Percentiles rank a stretch among this genome's conserved stretches.
Evolutionary conservation across 2,113 vertebrate genomes (phyloP).

Genomic region (Fregetta grallaria): DNA sequence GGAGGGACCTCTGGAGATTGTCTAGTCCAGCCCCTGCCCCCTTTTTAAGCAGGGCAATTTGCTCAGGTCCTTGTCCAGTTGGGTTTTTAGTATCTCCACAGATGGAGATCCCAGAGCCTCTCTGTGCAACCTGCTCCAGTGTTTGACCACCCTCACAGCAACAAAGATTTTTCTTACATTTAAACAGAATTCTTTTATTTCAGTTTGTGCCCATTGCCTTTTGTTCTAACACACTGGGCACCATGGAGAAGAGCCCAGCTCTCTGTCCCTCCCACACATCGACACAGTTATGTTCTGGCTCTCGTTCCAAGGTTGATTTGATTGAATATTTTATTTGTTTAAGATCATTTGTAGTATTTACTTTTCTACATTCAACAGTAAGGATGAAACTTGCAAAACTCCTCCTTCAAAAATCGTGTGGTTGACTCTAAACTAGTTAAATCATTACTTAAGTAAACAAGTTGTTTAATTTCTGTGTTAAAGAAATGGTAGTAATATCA

Average conservation of each 20-base stretch:
- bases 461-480: background rate
- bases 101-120: background rate
- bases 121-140: background rate
- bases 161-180: background rate
- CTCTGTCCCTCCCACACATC: background rate
- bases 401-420: background rate
- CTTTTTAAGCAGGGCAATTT: background rate
- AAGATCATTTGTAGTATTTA: background rate
- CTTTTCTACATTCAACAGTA: background rate
- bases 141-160: background rate
- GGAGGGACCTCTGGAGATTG: background rate
- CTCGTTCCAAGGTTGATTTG: background rate
- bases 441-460: constrained; percentile 19
- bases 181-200: background rate
- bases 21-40: too few species aligned
- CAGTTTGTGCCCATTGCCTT: background rate
- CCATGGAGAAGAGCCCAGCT: background rate
- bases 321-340: background rate
- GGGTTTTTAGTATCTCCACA: background rate
- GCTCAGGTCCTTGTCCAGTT: too few species aligned
- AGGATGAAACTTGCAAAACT: background rate
- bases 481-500: background rate
- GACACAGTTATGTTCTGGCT: background rate
- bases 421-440: constrained; percentile 1
- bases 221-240: background rate